Percentiles rank a stretch among this genome's conserved stretches.
phyloP scores from a whole-genome alignment of 2,113 vertebrate species.

The Ctenodactylus gundi region DNA sequence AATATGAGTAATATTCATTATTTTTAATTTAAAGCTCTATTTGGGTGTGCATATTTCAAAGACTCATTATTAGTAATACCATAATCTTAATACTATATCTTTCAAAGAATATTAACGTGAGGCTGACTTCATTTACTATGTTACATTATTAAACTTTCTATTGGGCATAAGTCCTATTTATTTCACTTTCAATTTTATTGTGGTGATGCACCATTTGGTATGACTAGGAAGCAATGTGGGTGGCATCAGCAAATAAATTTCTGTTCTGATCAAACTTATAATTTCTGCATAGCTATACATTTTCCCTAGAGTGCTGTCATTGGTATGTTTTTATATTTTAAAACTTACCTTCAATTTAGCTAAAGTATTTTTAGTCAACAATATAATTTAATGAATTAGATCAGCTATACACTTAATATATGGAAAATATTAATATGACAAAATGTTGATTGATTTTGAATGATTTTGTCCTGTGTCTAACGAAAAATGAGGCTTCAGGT shows the following conservation, averaged over 20 bases:
- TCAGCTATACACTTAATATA: background rate
- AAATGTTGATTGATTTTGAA: background rate
- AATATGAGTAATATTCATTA: slow-evolving; percentile 58
- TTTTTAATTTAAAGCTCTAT: slow-evolving; percentile 71
- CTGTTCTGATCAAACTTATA: background rate
- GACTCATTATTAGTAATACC: background rate
- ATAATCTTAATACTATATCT: background rate
- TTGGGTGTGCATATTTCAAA: slow-evolving; percentile 32
- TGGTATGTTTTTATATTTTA: background rate
- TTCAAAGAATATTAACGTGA: slow-evolving; percentile 56
- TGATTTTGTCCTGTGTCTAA: background rate
- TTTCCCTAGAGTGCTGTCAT: background rate
- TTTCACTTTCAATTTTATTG: background rate
- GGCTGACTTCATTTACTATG: slow-evolving; percentile 46
- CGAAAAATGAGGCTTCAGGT: background rate
- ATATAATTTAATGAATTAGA: background rate
- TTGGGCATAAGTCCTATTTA: background rate
- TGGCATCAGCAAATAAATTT: background rate
- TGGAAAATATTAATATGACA: background rate
- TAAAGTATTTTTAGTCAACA: slow-evolving; percentile 12
- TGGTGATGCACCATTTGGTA: background rate
- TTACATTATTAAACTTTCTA: slow-evolving; percentile 36
- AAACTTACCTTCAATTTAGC: background rate
- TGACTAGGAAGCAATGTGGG: background rate
- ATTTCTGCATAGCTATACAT: background rate